phyloP scores from a whole-genome alignment of 1,140 invertebrate species.

The Drosophila athabasca region DNA sequence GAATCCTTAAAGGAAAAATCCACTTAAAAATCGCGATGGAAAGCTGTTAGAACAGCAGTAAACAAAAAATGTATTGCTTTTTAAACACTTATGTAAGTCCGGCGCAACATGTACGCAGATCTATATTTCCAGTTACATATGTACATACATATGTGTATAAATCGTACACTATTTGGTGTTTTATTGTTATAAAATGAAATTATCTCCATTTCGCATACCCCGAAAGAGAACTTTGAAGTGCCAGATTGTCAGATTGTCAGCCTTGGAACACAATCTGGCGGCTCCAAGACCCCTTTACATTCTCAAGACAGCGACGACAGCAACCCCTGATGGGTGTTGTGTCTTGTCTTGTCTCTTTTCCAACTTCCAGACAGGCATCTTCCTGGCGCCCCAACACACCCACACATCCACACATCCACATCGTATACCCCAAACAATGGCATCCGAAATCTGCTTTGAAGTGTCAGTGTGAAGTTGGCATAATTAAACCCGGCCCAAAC shows the following conservation, averaged over 20 bases:
- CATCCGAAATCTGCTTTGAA: constrained; percentile 69
- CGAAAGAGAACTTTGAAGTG: constrained; percentile 27
- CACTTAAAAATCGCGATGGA: no score
- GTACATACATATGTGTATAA: no score
- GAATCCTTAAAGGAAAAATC: no score
- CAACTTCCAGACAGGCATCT: constrained; percentile 37
- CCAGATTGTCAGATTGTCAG: constrained; percentile 28
- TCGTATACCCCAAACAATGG: constrained; percentile 27
- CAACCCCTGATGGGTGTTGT: constrained; percentile 26
- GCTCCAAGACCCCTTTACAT: neutral
- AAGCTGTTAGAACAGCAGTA: no score
- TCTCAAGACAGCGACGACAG: constrained; percentile 3
- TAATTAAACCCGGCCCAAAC: constrained; percentile 68
- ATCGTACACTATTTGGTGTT: no score
- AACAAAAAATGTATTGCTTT: no score
- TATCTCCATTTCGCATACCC: neutral
- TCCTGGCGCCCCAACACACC: neutral
- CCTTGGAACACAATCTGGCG: constrained; percentile 22
- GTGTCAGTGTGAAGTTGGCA: constrained; percentile 82
- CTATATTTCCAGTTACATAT: no score
- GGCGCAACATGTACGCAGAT: no score
- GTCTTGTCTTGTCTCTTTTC: constrained; percentile 33
- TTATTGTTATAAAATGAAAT: neutral
- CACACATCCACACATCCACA: neutral
- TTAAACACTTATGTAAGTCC: no score